Conservation (phyloP, 30 jellyfish, hydroid and myxozoan genomes). For the Chironex yamaguchii region DNA sequence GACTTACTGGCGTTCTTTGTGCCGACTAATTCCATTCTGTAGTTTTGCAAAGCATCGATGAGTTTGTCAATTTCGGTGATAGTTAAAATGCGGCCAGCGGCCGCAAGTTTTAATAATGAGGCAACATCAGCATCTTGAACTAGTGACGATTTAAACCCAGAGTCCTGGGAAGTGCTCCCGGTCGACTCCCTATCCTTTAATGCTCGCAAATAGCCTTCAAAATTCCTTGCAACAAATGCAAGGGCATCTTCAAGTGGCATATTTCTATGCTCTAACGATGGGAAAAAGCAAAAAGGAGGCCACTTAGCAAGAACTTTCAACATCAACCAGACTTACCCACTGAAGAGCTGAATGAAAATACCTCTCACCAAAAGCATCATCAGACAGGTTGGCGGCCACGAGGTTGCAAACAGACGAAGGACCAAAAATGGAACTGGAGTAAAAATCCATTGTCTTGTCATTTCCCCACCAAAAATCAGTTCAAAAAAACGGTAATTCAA, state of each 20-base stretch:
- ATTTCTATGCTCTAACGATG: slow-evolving; percentile 94
- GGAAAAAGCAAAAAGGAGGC: slow-evolving; percentile 10
- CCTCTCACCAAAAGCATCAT: too few species aligned
- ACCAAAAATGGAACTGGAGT: slow-evolving; percentile 9
- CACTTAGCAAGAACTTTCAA: too few species aligned
- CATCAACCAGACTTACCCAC: too few species aligned
- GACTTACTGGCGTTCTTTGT: background rate
- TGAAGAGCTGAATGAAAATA: too few species aligned
- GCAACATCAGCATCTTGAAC: slow-evolving; percentile 73
- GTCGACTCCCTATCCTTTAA: slow-evolving; percentile 72
- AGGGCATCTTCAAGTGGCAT: slow-evolving; percentile 98
- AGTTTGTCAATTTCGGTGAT: slow-evolving; percentile 63
- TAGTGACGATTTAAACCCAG: slow-evolving; percentile 49
- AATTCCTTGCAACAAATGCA: slow-evolving; percentile 96
- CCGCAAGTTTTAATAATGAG: slow-evolving; percentile 66
- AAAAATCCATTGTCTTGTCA: too few species aligned
- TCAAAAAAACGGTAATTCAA: too few species aligned
- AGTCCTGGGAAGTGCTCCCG: slow-evolving; percentile 31
- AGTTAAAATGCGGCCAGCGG: slow-evolving; percentile 63
- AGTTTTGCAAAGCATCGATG: slow-evolving; percentile 70
- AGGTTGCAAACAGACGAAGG: background rate
- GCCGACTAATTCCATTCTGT: slow-evolving; percentile 47
- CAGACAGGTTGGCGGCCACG: background rate
- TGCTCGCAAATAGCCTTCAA: slow-evolving; percentile 80
- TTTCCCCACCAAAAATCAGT: too few species aligned